phyloP scores from a whole-genome alignment of 2,888 invertebrate genomes.

The Thereva nobilitata region DNA sequence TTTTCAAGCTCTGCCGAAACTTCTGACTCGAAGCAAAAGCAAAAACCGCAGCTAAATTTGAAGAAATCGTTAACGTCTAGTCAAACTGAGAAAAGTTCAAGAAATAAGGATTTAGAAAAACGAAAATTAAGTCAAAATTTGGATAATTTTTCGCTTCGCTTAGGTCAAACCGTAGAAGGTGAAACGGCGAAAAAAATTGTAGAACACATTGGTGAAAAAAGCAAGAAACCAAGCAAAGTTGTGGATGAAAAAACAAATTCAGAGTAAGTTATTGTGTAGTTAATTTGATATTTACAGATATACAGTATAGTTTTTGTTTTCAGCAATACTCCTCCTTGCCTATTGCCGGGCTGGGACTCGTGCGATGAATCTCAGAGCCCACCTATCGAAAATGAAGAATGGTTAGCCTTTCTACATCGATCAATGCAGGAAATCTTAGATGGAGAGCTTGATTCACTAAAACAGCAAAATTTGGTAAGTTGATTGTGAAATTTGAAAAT shows the following conservation, averaged over 20 bases:
- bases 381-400: constrained; percentile 83
- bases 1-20: constrained; percentile 53
- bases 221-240: constrained; percentile 21
- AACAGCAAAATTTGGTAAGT: constrained; percentile 69
- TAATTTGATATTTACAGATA: not conserved
- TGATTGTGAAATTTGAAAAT: constrained; percentile 41
- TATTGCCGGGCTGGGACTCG: constrained; percentile 58
- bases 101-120: constrained; percentile 55
- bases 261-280: constrained; percentile 44
- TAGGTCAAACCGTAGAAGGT: constrained; percentile 51
- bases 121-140: constrained; percentile 59
- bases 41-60: constrained; percentile 50
- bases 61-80: constrained; percentile 60
- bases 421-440: constrained; percentile 82
- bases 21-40: constrained; percentile 51
- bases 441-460: constrained; percentile 75
- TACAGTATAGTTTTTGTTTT: not conserved
- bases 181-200: constrained; percentile 48
- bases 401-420: constrained; percentile 80
- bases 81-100: constrained; percentile 49
- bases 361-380: constrained; percentile 62
- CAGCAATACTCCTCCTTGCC: constrained; percentile 54
- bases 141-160: constrained; percentile 57
- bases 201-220: constrained; percentile 40
- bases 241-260: constrained; percentile 51